Evolutionary conservation across 2,113 vertebrate species (phyloP).

Genomic region (Heptranchias perlo): DNA sequence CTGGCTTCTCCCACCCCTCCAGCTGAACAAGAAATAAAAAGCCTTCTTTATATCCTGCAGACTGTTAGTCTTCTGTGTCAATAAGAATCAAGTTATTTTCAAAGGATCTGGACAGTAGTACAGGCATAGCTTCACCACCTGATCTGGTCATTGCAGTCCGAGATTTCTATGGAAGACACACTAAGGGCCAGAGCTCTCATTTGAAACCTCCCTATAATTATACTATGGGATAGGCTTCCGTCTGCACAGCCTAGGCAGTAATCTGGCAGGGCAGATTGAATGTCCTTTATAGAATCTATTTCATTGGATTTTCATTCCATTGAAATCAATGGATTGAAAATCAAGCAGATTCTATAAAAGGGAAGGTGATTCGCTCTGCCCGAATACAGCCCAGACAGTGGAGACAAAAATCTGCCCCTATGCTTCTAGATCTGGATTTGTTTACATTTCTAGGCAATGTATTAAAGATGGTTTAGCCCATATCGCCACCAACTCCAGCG

Average conservation of each 20-base stretch:
- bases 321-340: background rate
- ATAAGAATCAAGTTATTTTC: background rate
- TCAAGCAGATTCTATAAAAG: background rate
- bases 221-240: background rate
- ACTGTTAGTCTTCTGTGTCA: background rate
- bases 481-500: background rate
- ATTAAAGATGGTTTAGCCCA: background rate
- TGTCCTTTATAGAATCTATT: background rate
- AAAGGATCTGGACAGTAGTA: background rate
- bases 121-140: too few species aligned
- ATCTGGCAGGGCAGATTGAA: too few species aligned
- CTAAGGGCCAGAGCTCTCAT: background rate
- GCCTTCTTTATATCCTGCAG: background rate
- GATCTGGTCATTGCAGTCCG: too few species aligned
- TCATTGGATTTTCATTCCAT: conserved; percentile 6
- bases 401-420: background rate
- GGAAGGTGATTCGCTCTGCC: background rate
- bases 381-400: background rate
- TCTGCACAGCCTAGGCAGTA: background rate
- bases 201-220: background rate
- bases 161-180: too few species aligned
- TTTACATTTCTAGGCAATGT: background rate
- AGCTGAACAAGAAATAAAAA: background rate
- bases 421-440: background rate
- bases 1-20: background rate